A percentile compares a stretch with the other conserved stretches of the same genome.
Evolutionary conservation across 2,797 vertebrate genomes (phyloP).

Genomic region (Manis javanica): DNA sequence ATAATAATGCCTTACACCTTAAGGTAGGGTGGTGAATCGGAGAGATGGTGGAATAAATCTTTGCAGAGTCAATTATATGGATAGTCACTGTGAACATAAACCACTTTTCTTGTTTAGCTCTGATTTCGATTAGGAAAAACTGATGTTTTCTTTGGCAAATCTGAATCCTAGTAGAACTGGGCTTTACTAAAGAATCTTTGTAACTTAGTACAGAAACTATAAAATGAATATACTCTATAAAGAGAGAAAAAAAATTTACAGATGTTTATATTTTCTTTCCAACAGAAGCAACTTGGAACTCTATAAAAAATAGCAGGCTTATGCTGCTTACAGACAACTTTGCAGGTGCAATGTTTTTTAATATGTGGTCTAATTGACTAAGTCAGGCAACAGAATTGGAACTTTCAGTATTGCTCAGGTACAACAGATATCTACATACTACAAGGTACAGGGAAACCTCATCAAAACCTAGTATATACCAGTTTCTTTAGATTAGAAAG

Average conservation of each 20-base stretch:
- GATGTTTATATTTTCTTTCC: not conserved
- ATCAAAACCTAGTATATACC: not conserved
- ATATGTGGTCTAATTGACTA: not conserved
- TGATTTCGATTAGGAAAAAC: not conserved
- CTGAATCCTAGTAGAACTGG: slow-evolving; percentile 4
- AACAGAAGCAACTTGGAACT: not conserved
- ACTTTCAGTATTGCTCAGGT: not conserved
- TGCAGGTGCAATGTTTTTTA: not conserved
- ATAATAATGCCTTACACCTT: not conserved
- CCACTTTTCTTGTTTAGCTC: not conserved
- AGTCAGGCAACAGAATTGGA: not conserved
- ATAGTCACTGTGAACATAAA: not conserved
- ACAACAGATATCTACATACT: not conserved
- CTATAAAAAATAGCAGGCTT: not conserved
- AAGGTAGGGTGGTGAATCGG: not conserved
- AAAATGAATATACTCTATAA: not conserved
- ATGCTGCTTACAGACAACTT: not conserved
- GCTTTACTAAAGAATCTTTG: not conserved
- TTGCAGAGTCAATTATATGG: not conserved
- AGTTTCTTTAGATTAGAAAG: too few relatives aligned
- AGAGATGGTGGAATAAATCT: not conserved
- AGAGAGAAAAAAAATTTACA: not conserved
- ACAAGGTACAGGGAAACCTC: not conserved
- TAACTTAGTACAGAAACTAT: not conserved
- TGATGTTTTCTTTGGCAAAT: not conserved